Evolutionary conservation across 2,797 vertebrate genomes (phyloP).

Genomic region (Anabacerthia variegaticeps): DNA sequence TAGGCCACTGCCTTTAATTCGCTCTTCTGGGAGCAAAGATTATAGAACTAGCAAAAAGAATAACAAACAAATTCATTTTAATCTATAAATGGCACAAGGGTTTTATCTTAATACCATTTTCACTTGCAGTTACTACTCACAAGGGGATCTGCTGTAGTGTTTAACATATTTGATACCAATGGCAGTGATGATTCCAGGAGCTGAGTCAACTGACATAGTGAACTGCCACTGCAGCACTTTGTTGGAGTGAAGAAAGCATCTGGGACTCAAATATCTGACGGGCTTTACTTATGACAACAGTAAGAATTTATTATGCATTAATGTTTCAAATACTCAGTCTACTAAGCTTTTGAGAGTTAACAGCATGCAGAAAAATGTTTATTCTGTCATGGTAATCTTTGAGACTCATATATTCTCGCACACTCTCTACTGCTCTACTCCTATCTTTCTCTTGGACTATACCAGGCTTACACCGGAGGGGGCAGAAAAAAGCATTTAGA

Average conservation of each 20-base stretch:
- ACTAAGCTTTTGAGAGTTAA: neutral
- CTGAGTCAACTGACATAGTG: neutral
- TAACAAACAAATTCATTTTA: neutral
- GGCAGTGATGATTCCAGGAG: neutral
- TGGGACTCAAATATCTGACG: neutral
- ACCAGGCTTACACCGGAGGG: neutral
- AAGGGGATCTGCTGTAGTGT: neutral
- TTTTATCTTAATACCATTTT: slow-evolving; percentile 51
- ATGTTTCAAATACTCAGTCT: neutral
- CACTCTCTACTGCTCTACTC: neutral
- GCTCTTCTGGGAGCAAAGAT: slow-evolving; percentile 3
- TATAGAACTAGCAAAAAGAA: slow-evolving; percentile 4
- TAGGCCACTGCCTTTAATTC: neutral
- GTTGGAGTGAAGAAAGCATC: neutral
- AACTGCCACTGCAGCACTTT: neutral
- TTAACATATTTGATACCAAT: neutral
- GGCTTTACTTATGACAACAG: neutral
- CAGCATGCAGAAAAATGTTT: neutral
- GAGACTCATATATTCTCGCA: neutral
- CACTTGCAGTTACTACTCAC: neutral
- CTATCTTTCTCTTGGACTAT: neutral
- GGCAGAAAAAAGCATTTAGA: neutral
- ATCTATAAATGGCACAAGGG: neutral
- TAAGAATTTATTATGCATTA: neutral
- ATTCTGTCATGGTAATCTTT: neutral